Evolutionary conservation across 2,888 invertebrate species (phyloP).

Genomic region (Cephus pulcher): DNA sequence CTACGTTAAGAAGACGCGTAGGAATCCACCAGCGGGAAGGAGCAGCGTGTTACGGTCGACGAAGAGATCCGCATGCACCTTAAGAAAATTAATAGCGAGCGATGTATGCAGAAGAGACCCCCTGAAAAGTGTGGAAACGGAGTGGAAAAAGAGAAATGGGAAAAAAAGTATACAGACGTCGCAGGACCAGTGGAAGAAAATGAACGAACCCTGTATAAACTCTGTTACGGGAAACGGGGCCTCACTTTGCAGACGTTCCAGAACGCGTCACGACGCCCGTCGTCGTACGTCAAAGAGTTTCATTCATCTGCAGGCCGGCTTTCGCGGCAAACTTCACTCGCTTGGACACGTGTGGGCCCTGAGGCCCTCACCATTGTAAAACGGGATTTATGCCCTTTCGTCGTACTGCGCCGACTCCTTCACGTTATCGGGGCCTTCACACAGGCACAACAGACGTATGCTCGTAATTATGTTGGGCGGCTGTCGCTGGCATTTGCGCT

Average conservation of each 20-base stretch:
- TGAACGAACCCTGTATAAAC: conserved; percentile 13
- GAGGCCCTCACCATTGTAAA: conserved; percentile 17
- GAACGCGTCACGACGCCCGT: conserved; percentile 8
- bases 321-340: conserved; percentile 22
- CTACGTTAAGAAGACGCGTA: conserved; percentile 3
- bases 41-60: background rate
- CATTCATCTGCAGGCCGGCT: conserved; percentile 34
- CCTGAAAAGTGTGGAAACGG: background rate
- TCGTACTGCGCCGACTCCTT: conserved; percentile 38
- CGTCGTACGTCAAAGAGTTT: conserved; percentile 37
- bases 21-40: background rate
- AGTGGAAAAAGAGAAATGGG: background rate
- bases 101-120: background rate
- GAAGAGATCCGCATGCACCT: background rate
- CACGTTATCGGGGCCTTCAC: conserved; percentile 26
- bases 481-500: conserved; percentile 4
- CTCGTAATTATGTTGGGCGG: conserved; percentile 1
- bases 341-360: conserved; percentile 19
- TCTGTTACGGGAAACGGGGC: conserved; percentile 25
- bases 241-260: conserved; percentile 22
- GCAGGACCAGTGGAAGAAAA: background rate
- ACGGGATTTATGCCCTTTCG: conserved; percentile 57
- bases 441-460: background rate
- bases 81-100: background rate
- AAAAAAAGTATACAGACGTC: background rate